These are phyloP conservation scores for Lydus trimaculatus DNA, from an alignment of 2,888 invertebrate species.

Conservation along the genomic window DNA sequence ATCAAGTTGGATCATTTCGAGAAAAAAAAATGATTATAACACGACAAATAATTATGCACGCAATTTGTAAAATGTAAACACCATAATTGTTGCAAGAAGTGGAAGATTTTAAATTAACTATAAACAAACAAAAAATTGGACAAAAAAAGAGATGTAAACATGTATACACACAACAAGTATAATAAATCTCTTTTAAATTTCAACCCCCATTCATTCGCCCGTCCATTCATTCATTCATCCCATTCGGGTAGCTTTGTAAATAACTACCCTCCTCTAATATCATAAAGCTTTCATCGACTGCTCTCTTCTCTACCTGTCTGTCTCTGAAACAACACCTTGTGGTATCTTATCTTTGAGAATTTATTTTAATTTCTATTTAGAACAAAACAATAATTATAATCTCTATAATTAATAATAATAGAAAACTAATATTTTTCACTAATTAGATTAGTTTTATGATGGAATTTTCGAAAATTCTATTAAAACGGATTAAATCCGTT, in stretches of 20 bases:
- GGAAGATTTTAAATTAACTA: not conserved
- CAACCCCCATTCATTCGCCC: not conserved
- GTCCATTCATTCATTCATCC: conserved; percentile 3
- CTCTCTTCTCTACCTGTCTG: conserved; percentile 6
- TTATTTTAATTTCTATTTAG: too few relatives aligned
- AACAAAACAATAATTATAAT: not conserved
- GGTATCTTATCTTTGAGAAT: too few relatives aligned
- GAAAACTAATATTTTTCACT: too few relatives aligned
- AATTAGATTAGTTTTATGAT: not conserved
- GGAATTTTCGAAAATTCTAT: too few relatives aligned
- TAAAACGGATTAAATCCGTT: not conserved
- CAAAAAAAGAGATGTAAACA: not conserved
- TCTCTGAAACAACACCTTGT: not conserved
- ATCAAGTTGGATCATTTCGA: conserved; percentile 48
- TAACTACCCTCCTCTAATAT: conserved; percentile 1
- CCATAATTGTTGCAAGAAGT: not conserved
- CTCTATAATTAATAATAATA: too few relatives aligned
- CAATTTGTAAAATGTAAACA: too few relatives aligned
- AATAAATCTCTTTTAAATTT: conserved; percentile 9
- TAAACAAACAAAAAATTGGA: not conserved
- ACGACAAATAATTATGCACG: too few relatives aligned
- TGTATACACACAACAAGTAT: not conserved
- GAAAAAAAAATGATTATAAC: not conserved
- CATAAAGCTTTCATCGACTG: conserved; percentile 5
- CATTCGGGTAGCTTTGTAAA: not conserved